Percentiles rank a stretch among this genome's conserved stretches.
Evolutionary conservation across 2,888 invertebrate species (phyloP).

Genomic region (Drosophila cognata): DNA sequence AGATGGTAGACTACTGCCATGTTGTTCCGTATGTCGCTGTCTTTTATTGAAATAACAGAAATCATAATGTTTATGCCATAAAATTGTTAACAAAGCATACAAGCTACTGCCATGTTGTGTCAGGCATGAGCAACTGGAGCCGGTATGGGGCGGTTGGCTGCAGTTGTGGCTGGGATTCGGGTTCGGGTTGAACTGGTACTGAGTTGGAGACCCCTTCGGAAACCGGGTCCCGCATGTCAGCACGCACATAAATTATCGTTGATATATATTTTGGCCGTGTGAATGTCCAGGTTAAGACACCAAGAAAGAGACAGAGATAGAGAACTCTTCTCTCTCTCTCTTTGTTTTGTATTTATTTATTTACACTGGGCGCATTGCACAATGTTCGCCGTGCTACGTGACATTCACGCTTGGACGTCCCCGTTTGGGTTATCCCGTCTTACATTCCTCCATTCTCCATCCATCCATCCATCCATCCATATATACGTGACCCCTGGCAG

Average conservation of each 20-base stretch:
- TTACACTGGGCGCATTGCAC: constrained; percentile 66
- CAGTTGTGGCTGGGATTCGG: neutral
- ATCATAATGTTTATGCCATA: constrained; percentile 81
- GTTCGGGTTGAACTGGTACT: neutral
- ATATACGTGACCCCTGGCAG: constrained; percentile 67
- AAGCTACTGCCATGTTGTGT: constrained; percentile 66
- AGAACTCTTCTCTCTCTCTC: constrained; percentile 3
- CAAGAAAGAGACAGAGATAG: neutral
- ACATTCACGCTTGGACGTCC: constrained; percentile 79
- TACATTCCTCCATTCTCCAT: neutral
- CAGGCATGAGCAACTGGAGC: constrained; percentile 44
- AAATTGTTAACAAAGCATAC: constrained; percentile 80
- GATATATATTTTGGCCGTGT: constrained; percentile 78
- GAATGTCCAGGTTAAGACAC: constrained; percentile 68
- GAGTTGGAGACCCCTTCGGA: neutral
- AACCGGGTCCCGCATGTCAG: constrained; percentile 75
- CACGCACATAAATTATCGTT: constrained; percentile 80
- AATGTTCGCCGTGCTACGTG: constrained; percentile 67
- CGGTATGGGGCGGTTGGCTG: constrained; percentile 7
- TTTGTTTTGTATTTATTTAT: constrained; percentile 58
- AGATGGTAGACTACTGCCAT: constrained; percentile 8
- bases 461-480: constrained; percentile 14
- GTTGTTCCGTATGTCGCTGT: constrained; percentile 42
- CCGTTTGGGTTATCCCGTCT: constrained; percentile 12
- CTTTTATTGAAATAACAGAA: constrained; percentile 79